These are phyloP conservation scores for Bradypodion ventrale DNA, from an alignment of 2,797 vertebrate genomes.

Conservation along the genomic window DNA sequence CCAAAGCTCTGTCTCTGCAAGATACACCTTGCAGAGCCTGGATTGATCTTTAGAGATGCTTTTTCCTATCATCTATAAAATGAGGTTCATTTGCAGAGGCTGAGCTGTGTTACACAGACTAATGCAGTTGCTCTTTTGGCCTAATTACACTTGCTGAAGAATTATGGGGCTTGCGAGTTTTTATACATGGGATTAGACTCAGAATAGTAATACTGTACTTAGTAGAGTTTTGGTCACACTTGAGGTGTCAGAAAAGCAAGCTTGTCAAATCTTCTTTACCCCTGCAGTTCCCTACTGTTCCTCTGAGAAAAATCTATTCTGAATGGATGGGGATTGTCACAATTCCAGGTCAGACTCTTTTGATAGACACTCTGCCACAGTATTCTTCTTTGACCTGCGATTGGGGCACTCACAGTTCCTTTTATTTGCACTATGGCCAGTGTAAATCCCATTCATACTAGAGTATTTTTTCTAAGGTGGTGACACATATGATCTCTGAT, in stretches of 20 bases:
- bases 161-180: neutral
- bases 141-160: neutral
- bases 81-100: slow-evolving; percentile 8
- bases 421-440: too few relatives aligned
- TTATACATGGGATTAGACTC: neutral
- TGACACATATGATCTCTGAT: too few relatives aligned
- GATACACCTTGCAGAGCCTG: slow-evolving; percentile 2
- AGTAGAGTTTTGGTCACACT: neutral
- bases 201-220: neutral
- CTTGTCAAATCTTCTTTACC: neutral
- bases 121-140: neutral
- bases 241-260: neutral
- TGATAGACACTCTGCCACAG: too few relatives aligned
- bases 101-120: neutral
- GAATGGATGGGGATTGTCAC: neutral
- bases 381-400: too few relatives aligned
- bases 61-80: slow-evolving; percentile 1
- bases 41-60: neutral
- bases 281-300: neutral
- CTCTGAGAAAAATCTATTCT: neutral
- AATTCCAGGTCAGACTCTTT: too few relatives aligned
- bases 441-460: too few relatives aligned
- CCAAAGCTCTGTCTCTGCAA: neutral
- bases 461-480: too few relatives aligned
- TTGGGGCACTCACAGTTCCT: too few relatives aligned